Conservation (phyloP, 2,113 vertebrate genomes). For the Callorhinus ursinus region DNA sequence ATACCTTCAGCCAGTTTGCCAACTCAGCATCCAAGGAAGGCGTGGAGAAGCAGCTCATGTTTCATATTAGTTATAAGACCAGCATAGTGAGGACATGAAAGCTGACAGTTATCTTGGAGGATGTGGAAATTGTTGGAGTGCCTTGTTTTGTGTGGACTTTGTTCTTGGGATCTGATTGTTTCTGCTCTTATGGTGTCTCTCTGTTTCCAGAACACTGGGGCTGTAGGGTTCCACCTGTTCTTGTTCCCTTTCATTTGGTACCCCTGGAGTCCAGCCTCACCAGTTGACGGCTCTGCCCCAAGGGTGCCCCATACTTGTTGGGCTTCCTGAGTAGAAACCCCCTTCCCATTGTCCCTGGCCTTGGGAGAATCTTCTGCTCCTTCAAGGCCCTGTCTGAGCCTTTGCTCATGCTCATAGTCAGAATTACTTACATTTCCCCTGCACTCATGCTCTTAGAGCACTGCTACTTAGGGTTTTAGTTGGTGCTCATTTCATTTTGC, state of each 20-base stretch:
- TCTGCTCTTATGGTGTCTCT: background rate
- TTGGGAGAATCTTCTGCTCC: background rate
- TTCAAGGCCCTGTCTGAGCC: background rate
- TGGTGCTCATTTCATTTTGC: background rate
- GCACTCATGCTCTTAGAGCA: background rate
- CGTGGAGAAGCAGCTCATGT: background rate
- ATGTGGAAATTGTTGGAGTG: background rate
- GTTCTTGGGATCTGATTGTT: background rate
- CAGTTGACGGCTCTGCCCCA: background rate
- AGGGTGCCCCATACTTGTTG: rapidly evolving
- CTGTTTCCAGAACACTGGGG: background rate
- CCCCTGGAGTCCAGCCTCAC: background rate
- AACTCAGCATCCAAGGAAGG: background rate
- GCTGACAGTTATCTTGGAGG: background rate
- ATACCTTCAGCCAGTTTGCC: background rate
- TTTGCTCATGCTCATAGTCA: background rate
- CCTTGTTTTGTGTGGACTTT: background rate
- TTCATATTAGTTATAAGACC: background rate
- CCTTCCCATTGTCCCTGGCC: background rate
- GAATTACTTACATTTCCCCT: background rate
- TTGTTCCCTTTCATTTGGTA: background rate
- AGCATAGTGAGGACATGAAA: background rate
- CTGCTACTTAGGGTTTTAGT: background rate
- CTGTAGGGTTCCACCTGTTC: background rate
- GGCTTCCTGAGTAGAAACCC: background rate